Evolutionary conservation across 1,140 invertebrate genomes (phyloP).

Genomic region (Brachionus koreanus): DNA sequence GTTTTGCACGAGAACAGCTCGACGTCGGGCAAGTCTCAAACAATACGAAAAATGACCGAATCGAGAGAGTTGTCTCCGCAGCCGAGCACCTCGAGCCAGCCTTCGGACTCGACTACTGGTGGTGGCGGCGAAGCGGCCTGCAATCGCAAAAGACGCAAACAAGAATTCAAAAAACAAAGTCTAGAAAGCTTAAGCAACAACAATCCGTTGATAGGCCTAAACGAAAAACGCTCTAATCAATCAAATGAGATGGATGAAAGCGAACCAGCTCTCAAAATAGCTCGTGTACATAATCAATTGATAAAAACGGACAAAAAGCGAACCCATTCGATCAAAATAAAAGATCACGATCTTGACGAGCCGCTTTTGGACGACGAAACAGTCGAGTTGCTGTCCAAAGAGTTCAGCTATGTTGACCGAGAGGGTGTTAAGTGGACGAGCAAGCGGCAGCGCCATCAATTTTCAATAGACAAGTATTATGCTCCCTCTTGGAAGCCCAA

Average conservation of each 20-base stretch:
- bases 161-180: conserved; percentile 37
- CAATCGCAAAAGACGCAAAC: conserved; percentile 7
- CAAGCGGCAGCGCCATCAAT: not conserved
- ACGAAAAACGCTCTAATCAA: not conserved
- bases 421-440: not conserved
- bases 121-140: not conserved
- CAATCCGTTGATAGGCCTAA: not conserved
- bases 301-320: conserved; percentile 27
- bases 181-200: not conserved
- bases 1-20: not conserved
- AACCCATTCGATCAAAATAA: conserved; percentile 8
- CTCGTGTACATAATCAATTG: conserved; percentile 16
- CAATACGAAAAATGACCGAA: conserved; percentile 11
- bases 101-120: not conserved
- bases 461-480: not conserved
- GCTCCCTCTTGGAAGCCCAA: not conserved
- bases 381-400: conserved; percentile 15
- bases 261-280: not conserved
- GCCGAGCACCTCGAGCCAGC: not conserved
- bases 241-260: not conserved
- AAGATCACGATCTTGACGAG: not conserved
- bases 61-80: not conserved
- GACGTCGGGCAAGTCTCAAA: not conserved
- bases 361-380: conserved; percentile 13
- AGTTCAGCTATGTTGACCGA: conserved; percentile 6